Base-by-base conservation (phyloP, 2,888 invertebrate species). In the Calameuta idolon region DNA sequence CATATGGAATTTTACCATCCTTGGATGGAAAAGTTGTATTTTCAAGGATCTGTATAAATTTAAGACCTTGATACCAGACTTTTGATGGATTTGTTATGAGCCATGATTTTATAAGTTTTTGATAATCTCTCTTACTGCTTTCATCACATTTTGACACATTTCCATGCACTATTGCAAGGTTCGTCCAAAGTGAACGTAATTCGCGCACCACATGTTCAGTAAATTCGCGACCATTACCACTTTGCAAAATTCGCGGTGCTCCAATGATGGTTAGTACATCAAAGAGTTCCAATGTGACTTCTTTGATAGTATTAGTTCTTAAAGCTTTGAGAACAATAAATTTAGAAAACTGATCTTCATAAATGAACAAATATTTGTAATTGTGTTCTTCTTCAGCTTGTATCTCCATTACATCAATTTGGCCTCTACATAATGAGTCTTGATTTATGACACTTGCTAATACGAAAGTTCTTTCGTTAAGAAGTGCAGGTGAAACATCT, bases 331-430 rank as follows among this genome's bases (percentile, higher is more conserved):
- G 77, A 34, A 89, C 79, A 15, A 88, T 81, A 73, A 88, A 89
- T 76, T 84, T 87, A 1, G 89, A 87, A 12, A 81, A 73, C 34
- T 85, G 85, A 80, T 89, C 89, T 77, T 88, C 87, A 15, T 88
- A 89, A 55, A 87, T 82, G 34, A 89, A 81, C 5, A 89, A 83
- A 75, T 84, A 85, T 69, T 83, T 85, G 69, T 82, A 85, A 34
- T 73, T 75, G 11, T 77, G 77, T 23, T 73, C 79, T 73, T 83
- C 71, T 34, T 86, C 82, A 5, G 79, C 34, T 33, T 79, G 77
- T 84, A 89, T 86, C 31, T 89, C 86, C 75, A 89, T 82, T 35
- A 89, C 80, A 31, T 89, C 86, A 69, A 89, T 81, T 80, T 89
- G 86, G 69, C 85, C 88, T 78, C 86, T 83, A 69, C 23, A 31